These are phyloP conservation scores for Campoplex nolae DNA, from an alignment of 2,888 invertebrate genomes.

Conservation along the genomic window DNA sequence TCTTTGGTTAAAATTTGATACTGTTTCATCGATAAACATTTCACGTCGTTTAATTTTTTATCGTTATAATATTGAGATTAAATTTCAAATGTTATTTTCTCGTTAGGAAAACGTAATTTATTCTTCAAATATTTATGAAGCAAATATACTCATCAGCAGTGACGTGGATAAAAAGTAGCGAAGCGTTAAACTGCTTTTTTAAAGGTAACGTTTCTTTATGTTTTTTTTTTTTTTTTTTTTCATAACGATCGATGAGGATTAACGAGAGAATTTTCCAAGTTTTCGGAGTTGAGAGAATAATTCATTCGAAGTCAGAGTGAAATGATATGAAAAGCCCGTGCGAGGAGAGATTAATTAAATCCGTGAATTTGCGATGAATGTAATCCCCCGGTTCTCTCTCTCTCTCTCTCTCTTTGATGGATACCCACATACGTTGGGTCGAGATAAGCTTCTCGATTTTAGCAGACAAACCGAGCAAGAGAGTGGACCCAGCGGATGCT, in stretches of 20 bases:
- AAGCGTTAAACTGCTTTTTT: not conserved
- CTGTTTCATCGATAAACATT: not conserved
- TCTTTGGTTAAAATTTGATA: not conserved
- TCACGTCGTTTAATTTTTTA: not conserved
- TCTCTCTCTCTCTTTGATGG: constrained; percentile 26
- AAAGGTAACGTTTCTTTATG: not conserved
- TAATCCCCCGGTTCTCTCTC: constrained; percentile 68
- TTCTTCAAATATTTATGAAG: not conserved
- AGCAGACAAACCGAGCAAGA: constrained; percentile 38
- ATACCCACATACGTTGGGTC: constrained; percentile 47
- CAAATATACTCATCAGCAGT: not conserved
- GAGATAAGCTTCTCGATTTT: constrained; percentile 70
- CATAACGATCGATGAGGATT: constrained; percentile 21
- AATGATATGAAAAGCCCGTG: constrained; percentile 47
- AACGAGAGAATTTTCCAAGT: constrained; percentile 29
- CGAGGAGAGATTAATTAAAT: constrained; percentile 78
- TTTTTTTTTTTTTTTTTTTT: not conserved
- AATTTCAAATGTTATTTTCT: not conserved
- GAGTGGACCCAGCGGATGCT: constrained; percentile 64
- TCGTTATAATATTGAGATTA: not conserved
- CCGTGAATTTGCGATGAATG: constrained; percentile 75
- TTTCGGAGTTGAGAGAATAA: constrained; percentile 38
- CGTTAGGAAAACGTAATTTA: not conserved
- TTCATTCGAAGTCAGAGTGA: constrained; percentile 30
- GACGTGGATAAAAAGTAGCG: not conserved